Evolutionary conservation across 1,140 invertebrate species (phyloP), one percentile per base, ranked within the genome.

Genomic region (Aricia agestis): DNA sequence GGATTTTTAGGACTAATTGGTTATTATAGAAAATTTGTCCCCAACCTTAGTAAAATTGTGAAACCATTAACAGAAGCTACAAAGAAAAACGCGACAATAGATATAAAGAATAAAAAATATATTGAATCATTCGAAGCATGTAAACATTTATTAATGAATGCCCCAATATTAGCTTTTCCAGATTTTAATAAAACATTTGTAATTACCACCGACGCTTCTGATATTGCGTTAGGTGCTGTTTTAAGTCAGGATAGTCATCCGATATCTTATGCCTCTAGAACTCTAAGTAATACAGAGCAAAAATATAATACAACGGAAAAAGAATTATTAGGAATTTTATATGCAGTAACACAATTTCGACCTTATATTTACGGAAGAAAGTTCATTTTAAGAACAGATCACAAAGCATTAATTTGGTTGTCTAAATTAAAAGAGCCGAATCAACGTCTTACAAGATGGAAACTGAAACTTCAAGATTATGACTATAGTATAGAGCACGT

Each of bases 311-410:
- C 36, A 0, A 36, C 36, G 36, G 36, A 36, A 36, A 36, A 36
- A 36, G 36, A 36, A 36, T 19, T 92, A 68, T 76, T 94, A 57
- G 92, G 92, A 5, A 87, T 94, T 11, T 76, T 94, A 0, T 92
- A 86, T 84, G 85, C 83, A 10, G 76, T 87, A 3, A 82, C 87
- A 73, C 74, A 92, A 67, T 92, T 93, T 72, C 69, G 85, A 74
- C 65, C 32, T 31, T 36, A 36, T 36, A 36, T 36, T 2, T 36
- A 36, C 6, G 36, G 36, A 7, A 36, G 36, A 36, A 36, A 36
- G 7, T 36, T 36, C 36, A 36, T 36, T 36, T 36, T 36, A 36
- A 6, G 36, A 7, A 36, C 36, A 6, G 36, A 36, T 36, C 36
- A 36, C 7, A 3, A 36, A 36, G 36, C 36, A 36, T 36, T 36